Conservation (phyloP, 2,113 vertebrate genomes). For the Notiomystis cincta region DNA sequence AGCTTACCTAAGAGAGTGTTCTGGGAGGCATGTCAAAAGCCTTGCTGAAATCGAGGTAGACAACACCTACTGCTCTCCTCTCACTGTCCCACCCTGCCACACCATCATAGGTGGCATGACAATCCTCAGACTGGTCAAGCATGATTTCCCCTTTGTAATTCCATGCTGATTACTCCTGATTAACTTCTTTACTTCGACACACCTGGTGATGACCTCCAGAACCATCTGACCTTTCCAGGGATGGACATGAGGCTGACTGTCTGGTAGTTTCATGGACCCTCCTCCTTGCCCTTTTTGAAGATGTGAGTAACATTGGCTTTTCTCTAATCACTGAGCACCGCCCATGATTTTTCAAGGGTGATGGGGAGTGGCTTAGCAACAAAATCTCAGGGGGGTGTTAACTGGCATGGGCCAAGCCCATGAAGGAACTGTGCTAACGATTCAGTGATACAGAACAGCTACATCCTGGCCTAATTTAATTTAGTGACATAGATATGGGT, state of each 20-base stretch:
- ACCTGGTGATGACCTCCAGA: background rate
- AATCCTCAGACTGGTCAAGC: background rate
- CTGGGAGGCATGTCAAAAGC: background rate
- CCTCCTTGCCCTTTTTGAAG: background rate
- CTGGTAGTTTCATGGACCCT: background rate
- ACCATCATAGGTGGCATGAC: background rate
- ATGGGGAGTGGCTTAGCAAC: background rate
- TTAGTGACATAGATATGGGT: background rate
- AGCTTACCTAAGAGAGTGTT: background rate
- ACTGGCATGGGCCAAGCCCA: background rate
- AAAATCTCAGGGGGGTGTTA: background rate
- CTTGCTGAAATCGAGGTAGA: background rate
- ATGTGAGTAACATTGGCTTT: background rate
- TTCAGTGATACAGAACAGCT: background rate
- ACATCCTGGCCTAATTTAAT: background rate
- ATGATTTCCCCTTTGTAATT: background rate
- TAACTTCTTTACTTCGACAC: background rate
- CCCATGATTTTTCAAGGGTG: background rate
- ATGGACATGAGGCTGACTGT: background rate
- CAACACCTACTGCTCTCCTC: background rate
- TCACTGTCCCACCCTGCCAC: background rate
- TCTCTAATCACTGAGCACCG: background rate
- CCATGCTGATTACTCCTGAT: background rate
- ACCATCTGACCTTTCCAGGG: background rate
- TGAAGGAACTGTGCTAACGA: background rate